Evolutionary conservation across 2,797 vertebrate genomes (phyloP), one percentile per base, ranked within the genome.

Genomic region (Lophotriccus pileatus): DNA sequence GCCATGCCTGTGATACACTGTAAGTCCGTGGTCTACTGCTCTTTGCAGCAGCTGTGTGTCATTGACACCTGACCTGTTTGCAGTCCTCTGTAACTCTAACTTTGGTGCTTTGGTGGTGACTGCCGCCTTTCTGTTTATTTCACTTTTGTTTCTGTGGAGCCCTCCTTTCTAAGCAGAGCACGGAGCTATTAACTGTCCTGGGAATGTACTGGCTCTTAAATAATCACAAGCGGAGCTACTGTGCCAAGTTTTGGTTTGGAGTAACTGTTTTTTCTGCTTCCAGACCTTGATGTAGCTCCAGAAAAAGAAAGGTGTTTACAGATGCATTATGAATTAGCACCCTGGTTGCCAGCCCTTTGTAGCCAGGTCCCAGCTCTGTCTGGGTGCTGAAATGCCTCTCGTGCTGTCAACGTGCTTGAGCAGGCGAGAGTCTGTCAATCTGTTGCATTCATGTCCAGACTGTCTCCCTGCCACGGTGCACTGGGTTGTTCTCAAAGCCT

Each of bases 211-310:
- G 87, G 87, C 94, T 95, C 69, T 60, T 66, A 87, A 94, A 92
- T 87, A 87, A 92, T 93, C 75, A 67, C 47, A 80, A 53, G 63
- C 0, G 0, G 56, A n/a, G 75, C 46, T 32, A 18, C 30, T 28
- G 67, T 74, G 95, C 96, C 96, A 95, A 80, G 72, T 91, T 94
- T 85, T 82, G 81, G 70, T 4, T 84, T 85, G 79, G 75, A 87
- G 55, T 67, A 94, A 90, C 70, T 96, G 93, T 96, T 96, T 95
- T 93, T 96, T 96, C 94, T 96, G 92, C 77, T 95, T 96, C 96
- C 96, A 96, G 84, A 82, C 94, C 74, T 96, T 96, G 90, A 96
- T 95, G 95, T 93, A 79, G 84, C 81, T 95, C 89, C 94, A 96
- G 92, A 89, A 89, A 55, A 89, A 87, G 62, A 73, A 90, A 92